Evolutionary conservation across 2,113 vertebrate species (phyloP), one percentile per base, ranked within the genome.

Genomic region (Onychorhynchus coronatus): DNA sequence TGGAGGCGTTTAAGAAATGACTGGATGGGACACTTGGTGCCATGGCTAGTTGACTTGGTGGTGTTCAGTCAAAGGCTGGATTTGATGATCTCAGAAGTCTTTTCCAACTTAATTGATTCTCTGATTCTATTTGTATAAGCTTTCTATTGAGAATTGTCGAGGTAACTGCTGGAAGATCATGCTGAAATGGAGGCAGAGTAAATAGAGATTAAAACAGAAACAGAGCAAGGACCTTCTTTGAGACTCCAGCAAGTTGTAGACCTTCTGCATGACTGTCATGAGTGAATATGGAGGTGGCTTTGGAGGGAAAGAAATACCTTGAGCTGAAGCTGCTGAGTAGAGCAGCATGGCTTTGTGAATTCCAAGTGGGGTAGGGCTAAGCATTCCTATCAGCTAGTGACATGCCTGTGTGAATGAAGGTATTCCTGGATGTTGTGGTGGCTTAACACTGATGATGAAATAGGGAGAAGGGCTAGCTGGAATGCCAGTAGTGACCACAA

Each of bases 81-180:
- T 19, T 59, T 2, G 0, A 15, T 70, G 33, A 70, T 44, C 33
- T 33, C 31, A 52, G 53, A 37, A 33, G 33, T 61, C 0, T 0
- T 52, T 77, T 77, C 62, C 53, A 77, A 47, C 17, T 53, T 25
- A 35, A 31, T 9, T 37, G 31, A 76, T 27, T 50, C 52, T 42
- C 8, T 44, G 24, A n/a, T 79, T 92, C 59, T 68, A 15, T 62
- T 84, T 74, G n/a, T 25, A 18, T 62, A 41, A 47, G 4, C 4
- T 79, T 93, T 90, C 53, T 67, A 11, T n/a, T 31, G n/a, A 72
- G 49, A 74, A 63, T 75, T 52, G 74, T 27, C 47, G 65, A 25
- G 1, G 1, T 22, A 66, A 39, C 37, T 71, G 13, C 65, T 92
- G 37, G 59, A 89, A 66, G 33, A 14, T 72, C n/a, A 21, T 37